Evolutionary conservation across 1,140 invertebrate genomes (phyloP), one percentile per base, ranked within the genome.

Genomic region (Lordiphosa clarofinis): DNA sequence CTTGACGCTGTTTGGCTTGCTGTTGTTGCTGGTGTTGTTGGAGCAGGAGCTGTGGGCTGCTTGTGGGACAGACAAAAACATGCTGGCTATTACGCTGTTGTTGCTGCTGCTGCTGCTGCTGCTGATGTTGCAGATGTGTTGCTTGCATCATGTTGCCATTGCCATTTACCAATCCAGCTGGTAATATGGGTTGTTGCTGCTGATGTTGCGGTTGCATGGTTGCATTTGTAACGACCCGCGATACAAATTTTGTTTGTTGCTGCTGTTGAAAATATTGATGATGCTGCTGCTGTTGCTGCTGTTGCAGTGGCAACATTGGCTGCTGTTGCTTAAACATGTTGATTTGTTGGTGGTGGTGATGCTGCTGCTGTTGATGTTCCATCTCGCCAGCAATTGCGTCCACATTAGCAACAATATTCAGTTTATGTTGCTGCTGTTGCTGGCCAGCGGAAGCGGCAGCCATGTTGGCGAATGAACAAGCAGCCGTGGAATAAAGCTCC

Each of bases 371-470:
- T 15, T 74, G 81, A 12, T 68, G 69, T 43, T 81, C 66, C 67
- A 66, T 71, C 39, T 67, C 86, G 56, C 52, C 68, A 59, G 50
- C 56, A 57, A 61, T 42, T 50, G 67, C 67, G 53, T 75, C 74
- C 67, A 64, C 75, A 65, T 54, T 71, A 52, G 73, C 65, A 72
- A 64, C 59, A 63, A 79, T 68, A 61, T 87, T 86, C 42, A 86
- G 38, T 57, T 87, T 86, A 53, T 76, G 74, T 39, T 79, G 74
- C 43, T 81, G 63, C 66, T 76, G 84, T 48, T 86, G 75, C 63
- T 76, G 87, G 37, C 87, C 87, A 72, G 87, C 87, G 56, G 87
- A 88, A 53, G 87, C 65, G 48, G 87, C 87, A 57, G 87, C 87
- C 87, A 88, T 88, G 52, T 63, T 71, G 75, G 53, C 73, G 24